A percentile compares a stretch with the other conserved stretches of the same genome.
Conservation (phyloP, 2,113 vertebrate genomes). For the Pogonocichla stellata region DNA sequence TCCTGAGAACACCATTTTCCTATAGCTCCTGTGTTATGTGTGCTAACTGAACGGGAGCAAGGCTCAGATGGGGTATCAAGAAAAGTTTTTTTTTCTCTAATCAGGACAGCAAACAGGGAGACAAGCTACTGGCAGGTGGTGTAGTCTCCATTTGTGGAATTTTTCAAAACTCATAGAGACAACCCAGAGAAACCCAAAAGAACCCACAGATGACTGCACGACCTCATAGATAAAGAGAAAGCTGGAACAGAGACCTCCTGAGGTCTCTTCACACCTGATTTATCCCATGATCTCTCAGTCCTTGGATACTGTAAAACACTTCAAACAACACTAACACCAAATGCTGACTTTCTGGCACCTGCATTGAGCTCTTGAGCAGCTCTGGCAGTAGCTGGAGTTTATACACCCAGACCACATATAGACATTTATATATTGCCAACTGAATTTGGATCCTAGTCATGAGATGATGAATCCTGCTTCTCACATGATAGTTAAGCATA, state of each 20-base stretch:
- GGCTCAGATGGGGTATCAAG: background rate
- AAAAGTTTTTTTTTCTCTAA: background rate
- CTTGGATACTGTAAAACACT: background rate
- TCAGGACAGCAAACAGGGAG: background rate
- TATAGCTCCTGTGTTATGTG: background rate
- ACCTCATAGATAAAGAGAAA: background rate
- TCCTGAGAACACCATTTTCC: background rate
- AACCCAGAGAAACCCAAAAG: background rate
- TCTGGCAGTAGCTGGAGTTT: background rate
- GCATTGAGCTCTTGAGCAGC: background rate
- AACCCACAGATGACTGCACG: background rate
- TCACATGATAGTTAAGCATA: background rate
- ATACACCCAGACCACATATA: background rate
- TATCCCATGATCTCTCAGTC: background rate
- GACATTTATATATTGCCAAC: background rate
- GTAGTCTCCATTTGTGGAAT: background rate
- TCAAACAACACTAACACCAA: background rate
- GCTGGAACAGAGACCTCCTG: background rate
- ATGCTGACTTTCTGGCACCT: background rate
- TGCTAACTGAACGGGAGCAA: background rate
- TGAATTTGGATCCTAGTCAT: background rate
- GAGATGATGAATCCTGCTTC: background rate
- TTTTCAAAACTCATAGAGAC: background rate
- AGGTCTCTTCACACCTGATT: background rate
- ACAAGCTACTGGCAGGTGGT: background rate